Percentiles rank a stretch among this genome's conserved stretches.
Evolutionary conservation across 2,888 invertebrate genomes (phyloP).

Genomic region (Napeogenes sylphis): DNA sequence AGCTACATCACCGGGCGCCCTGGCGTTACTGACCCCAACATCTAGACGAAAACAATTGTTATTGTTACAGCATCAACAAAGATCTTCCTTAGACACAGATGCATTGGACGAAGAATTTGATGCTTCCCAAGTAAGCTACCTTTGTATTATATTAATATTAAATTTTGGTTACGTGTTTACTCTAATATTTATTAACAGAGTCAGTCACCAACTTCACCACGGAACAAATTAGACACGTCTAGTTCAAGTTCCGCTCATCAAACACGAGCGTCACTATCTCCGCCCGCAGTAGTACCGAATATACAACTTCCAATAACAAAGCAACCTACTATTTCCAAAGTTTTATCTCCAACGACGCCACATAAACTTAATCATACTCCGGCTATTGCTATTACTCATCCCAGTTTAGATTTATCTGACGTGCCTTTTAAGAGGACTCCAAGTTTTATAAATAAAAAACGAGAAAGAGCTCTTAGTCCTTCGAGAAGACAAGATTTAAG

Average conservation of each 20-base stretch:
- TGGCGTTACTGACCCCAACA: conserved; percentile 85
- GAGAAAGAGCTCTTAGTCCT: conserved; percentile 73
- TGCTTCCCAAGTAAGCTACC: conserved; percentile 72
- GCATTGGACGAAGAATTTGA: conserved; percentile 85
- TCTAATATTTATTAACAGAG: conserved; percentile 49
- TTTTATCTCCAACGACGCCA: conserved; percentile 48
- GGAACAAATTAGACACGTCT: conserved; percentile 70
- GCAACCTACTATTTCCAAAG: conserved; percentile 66
- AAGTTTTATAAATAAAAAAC: conserved; percentile 72
- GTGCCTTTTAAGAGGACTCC: conserved; percentile 70
- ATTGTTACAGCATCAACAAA: conserved; percentile 88
- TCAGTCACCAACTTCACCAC: conserved; percentile 73
- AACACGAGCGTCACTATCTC: conserved; percentile 63
- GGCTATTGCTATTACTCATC: conserved; percentile 78
- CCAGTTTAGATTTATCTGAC: conserved; percentile 70
- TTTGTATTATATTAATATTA: background rate
- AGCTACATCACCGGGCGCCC: conserved; percentile 75
- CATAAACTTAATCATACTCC: conserved; percentile 66
- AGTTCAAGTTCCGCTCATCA: conserved; percentile 55
- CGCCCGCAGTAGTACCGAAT: conserved; percentile 70
- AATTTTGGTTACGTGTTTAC: background rate
- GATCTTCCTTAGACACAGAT: conserved; percentile 91
- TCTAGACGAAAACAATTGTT: conserved; percentile 87
- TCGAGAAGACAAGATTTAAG: conserved; percentile 71
- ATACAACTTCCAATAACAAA: conserved; percentile 67